Conservation (phyloP, 2,797 vertebrate species). For the Sciaenops ocellatus region DNA sequence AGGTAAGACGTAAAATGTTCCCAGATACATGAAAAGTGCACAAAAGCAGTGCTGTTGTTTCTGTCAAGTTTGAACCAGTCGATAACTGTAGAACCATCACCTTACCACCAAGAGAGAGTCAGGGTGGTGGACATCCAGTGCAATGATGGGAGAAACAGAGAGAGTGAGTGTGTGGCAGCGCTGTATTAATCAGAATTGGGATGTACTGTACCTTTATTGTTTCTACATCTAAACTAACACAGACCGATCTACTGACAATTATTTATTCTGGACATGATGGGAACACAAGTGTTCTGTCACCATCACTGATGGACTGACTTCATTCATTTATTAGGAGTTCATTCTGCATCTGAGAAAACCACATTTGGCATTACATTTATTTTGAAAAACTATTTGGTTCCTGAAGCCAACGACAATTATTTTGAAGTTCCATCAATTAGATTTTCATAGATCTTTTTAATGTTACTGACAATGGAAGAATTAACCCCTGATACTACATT, state of each 20-base stretch:
- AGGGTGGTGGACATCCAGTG: not conserved
- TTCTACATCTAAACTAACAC: not conserved
- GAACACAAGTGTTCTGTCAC: not conserved
- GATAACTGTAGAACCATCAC: not conserved
- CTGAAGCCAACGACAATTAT: too few relatives aligned
- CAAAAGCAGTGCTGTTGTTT: not conserved
- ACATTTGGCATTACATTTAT: too few relatives aligned
- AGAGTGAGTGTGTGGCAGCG: conserved; percentile 6
- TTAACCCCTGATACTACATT: not conserved
- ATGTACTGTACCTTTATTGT: not conserved
- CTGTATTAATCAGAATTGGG: not conserved
- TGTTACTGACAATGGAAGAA: not conserved
- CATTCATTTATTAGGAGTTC: not conserved
- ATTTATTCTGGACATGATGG: not conserved
- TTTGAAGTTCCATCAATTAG: too few relatives aligned
- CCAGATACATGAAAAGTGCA: not conserved
- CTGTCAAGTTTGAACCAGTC: not conserved
- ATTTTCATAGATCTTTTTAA: not conserved
- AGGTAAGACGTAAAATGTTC: not conserved
- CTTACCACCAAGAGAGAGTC: not conserved
- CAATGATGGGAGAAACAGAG: not conserved
- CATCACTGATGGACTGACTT: not conserved
- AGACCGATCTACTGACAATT: not conserved
- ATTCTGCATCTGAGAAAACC: not conserved
- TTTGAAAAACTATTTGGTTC: too few relatives aligned